Base-by-base conservation (phyloP, 2,888 invertebrate species). In the Urechis unicinctus region DNA sequence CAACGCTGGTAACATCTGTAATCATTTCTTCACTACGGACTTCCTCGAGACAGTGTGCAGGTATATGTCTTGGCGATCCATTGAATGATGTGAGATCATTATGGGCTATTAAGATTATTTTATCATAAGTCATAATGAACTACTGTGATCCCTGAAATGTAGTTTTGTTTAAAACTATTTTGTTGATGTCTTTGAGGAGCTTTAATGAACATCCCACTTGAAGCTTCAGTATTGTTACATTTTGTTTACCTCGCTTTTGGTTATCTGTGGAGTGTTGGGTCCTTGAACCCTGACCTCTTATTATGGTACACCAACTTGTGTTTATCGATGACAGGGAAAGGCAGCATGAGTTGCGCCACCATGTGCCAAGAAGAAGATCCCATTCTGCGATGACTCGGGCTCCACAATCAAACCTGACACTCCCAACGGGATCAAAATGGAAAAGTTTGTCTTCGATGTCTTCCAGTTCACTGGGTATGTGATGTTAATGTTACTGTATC, bases 401-500 rank as follows among this genome's bases (percentile, higher is more conserved):
- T 82, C 84, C 48, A 57, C 61, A 6, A 60, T 74, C 25, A 86
- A 85, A 61, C 96, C 98, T 0, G 83, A 84, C 0, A 84, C 85
- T 59, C 87, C 92, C 0, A 98, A 98, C 69, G 98, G 97, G 9
- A 91, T 98, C 63, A 99, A 99, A 81, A 88, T 99, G 80, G 98
- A 99, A 74, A 98, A 97, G 78, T 99, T 99, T 76, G 90, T 99
- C 9, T 99, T 99, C 76, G 98, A 99, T 78, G 95, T 97, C 0
- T 98, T 99, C 73, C 89, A 89, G 71, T 93, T 91, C 78, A 86
- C 95, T 0, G 85, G 89, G 81, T 83, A 73, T 74, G 80, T 22
- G 48, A 22, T 48, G n/a, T 45, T 24, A 25, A 24, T 45, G 45
- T 45, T 24, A 13, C 25, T 45, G 45, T 45, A 25, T 45, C 45